A percentile compares a stretch with the other conserved stretches of the same genome.
Conservation (phyloP, 2,113 vertebrate species). For the Oreochromis tanganicae region DNA sequence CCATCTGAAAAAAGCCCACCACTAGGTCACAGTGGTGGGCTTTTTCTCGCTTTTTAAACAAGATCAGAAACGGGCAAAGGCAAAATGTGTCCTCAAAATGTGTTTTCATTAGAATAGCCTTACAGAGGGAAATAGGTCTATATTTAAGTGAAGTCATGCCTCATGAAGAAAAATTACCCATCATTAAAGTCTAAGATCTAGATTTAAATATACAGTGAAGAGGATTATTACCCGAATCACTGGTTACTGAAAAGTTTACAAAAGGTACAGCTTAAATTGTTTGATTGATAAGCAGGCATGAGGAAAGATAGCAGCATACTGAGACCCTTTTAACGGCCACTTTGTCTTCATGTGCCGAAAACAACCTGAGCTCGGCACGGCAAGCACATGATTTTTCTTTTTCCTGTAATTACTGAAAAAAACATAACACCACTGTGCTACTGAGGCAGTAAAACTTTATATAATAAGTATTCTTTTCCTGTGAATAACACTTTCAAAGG, state of each 20-base stretch:
- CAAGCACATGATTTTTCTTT: neutral
- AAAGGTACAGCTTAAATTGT: neutral
- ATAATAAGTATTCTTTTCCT: neutral
- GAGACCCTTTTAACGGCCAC: neutral
- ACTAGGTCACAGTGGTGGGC: neutral
- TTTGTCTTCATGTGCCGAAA: neutral
- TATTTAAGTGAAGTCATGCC: neutral
- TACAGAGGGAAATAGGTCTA: neutral
- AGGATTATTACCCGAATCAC: neutral
- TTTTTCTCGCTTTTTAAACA: neutral
- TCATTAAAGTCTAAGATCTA: neutral
- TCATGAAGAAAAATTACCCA: neutral
- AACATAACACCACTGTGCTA: neutral
- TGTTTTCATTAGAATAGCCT: neutral
- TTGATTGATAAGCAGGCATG: neutral
- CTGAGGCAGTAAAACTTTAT: neutral
- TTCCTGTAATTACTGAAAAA: neutral
- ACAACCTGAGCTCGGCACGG: neutral
- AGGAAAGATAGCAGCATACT: neutral
- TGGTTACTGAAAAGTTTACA: neutral
- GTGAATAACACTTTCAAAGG: neutral
- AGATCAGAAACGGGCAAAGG: neutral
- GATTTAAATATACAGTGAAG: neutral
- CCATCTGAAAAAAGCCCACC: slow-evolving; percentile 66
- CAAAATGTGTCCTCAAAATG: neutral